A percentile compares a stretch with the other conserved stretches of the same genome.
Evolutionary conservation across 2,113 vertebrate species (phyloP).

Genomic region (Microcebus jonahi): DNA sequence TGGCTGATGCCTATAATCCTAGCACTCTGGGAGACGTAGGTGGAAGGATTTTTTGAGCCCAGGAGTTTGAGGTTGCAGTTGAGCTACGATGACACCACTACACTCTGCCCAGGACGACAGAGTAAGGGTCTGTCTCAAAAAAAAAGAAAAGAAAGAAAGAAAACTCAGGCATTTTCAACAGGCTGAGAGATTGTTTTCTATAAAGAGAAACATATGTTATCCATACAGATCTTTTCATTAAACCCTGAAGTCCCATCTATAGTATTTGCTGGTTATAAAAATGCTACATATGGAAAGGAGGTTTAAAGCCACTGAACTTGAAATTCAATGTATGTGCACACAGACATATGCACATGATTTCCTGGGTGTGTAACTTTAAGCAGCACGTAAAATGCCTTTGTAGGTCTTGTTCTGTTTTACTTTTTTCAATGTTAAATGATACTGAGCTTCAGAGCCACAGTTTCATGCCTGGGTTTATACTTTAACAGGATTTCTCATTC

Average conservation of each 20-base stretch:
- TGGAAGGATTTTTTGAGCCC: too few species aligned
- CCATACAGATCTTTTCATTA: slow-evolving; percentile 69
- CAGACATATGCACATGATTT: background rate
- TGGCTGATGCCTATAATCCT: too few species aligned
- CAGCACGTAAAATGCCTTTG: slow-evolving; percentile 7
- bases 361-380: slow-evolving; percentile 22
- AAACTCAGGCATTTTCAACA: slow-evolving; percentile 54
- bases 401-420: background rate
- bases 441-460: background rate
- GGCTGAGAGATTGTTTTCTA: slow-evolving; percentile 58
- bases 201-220: slow-evolving; percentile 68
- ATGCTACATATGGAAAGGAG: slow-evolving; percentile 60
- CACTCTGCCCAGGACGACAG: too few species aligned
- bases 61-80: too few species aligned
- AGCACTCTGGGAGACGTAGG: too few species aligned
- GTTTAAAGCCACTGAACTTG: slow-evolving; percentile 38
- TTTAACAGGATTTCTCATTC: slow-evolving; percentile 43
- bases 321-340: background rate
- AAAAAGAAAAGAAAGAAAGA: too few species aligned
- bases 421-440: slow-evolving; percentile 32
- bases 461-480: slow-evolving; percentile 17
- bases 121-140: too few species aligned
- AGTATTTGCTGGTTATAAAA: slow-evolving; percentile 51
- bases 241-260: slow-evolving; percentile 52
- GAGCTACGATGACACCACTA: too few species aligned